Evolutionary conservation across 2,888 invertebrate genomes (phyloP), one percentile per base, ranked within the genome.

Genomic region (Noctua pronuba): DNA sequence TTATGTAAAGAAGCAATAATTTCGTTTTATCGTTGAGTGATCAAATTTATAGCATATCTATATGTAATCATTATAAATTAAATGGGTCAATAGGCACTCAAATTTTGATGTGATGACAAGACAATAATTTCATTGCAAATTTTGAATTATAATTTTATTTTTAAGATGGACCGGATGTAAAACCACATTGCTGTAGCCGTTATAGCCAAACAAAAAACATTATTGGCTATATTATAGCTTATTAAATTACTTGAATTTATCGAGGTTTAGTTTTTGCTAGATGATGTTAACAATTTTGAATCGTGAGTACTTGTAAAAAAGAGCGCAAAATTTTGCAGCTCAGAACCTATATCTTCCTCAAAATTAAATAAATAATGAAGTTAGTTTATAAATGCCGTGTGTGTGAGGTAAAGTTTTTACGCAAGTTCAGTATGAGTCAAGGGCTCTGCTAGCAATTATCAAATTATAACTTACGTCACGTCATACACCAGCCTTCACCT

Each of bases 381-480:
- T 24, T 73, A 68, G 24, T 52, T 64, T 41, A 4, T n/a, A n/a
- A 18, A 35, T 3, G 28, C 66, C 38, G 28, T 28, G 11, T 28
- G 24, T 44, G 60, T 68, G 62, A 71, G 73, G 67, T 86, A 81
- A 74, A 72, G 68, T 75, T 91, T 88, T 88, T 88, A 86, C 86
- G 79, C 81, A 87, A 84, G 83, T 86, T 87, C 89, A 87, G 79
- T 74, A 67, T 64, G 77, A 88, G 88, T 90, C 91, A 91, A 91
- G 91, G 90, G 90, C 86, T 83, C 66, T 65, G 66, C 13, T 55
- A 83, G 87, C 81, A 90, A 91, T 90, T 89, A 91, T 87, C 83
- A 82, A 90, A 90, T 89, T 87, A 90, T 72, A 76, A 52, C 3
- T 86, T 76, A 76, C 86, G 78, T 80, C 79, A 80, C 83, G 74